Conservation (phyloP, 2,888 invertebrate species). For the Troilus luridus region DNA sequence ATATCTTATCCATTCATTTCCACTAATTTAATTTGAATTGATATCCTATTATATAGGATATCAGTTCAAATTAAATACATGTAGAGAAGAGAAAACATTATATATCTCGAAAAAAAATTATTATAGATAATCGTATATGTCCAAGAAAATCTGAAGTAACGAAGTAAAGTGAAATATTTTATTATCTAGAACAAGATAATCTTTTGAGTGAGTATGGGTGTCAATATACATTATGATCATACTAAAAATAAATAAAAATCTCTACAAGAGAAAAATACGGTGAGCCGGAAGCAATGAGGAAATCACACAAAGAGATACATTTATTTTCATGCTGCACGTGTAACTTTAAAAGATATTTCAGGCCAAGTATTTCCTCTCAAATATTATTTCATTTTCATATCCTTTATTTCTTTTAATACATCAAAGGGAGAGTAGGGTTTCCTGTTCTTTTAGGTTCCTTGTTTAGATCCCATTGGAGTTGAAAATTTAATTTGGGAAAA, state of each 20-base stretch:
- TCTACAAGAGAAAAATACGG: background rate
- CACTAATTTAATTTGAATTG: too few species aligned
- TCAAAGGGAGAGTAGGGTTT: background rate
- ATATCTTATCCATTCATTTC: too few species aligned
- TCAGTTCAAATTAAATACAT: too few species aligned
- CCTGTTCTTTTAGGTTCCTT: background rate
- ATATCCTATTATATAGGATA: too few species aligned
- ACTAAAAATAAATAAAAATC: background rate
- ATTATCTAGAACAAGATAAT: background rate
- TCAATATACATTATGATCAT: background rate
- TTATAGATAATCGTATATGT: too few species aligned
- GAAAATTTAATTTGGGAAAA: background rate
- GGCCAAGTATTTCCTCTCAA: background rate
- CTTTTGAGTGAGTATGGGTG: background rate
- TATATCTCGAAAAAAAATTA: too few species aligned
- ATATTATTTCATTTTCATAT: background rate
- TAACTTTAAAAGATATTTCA: background rate
- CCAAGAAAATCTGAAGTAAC: too few species aligned
- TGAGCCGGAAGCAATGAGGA: background rate
- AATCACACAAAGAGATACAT: background rate
- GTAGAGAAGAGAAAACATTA: too few species aligned
- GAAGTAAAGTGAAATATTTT: too few species aligned
- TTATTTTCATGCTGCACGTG: background rate
- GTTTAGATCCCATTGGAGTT: background rate
- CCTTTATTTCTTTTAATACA: background rate